Base-by-base conservation (phyloP, 2,113 vertebrate genomes). In the Chauna torquata region DNA sequence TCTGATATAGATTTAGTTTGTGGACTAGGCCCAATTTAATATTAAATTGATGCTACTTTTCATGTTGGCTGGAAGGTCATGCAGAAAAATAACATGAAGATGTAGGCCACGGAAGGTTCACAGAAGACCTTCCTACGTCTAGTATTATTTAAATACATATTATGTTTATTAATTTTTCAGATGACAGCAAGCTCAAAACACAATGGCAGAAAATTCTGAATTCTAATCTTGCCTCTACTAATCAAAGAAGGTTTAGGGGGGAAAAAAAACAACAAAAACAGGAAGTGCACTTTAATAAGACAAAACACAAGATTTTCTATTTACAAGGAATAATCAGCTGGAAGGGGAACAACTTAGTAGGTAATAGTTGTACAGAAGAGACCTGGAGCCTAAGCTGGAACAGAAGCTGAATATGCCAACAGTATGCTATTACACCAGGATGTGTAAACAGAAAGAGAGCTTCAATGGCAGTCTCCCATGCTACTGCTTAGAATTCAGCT, bases 61-160 rank as follows among this genome's bases (percentile, higher is more conserved):
- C 66, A 77, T 72, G 42, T 82, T 94, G 38, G 13, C 38, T 91
- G 34, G 32, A 77, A 90, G 54, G 54, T 79, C 36, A 59, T 15
- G 30, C 34, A 79, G 69, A 82, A 72, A 81, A 88, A 81, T 3
- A 90, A 16, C 75, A 74, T 30, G 24, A 42, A 65, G 36, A 79
- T 0, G 0, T 0, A 82, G 54, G 14, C 36, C 54, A 85, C 0
- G 34, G 11, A 79, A 92, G 22, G 57, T 70, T 45, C 32, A 86
- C 27, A 68, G 44, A 78, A 12, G 16, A 79, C 19, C 11, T 18
- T 84, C 50, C 5, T 49, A 57, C 44, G 23, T 68, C 59, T 42
- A 44, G 27, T 57, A 49, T 2, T 84, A 54, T 36, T 84, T 55
- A 71, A 82, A 45, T 78, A 75, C 40, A 64, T 9, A 69, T 72